Evolutionary conservation across 2,113 vertebrate genomes (phyloP).

Genomic region (Pterocles burchelli): DNA sequence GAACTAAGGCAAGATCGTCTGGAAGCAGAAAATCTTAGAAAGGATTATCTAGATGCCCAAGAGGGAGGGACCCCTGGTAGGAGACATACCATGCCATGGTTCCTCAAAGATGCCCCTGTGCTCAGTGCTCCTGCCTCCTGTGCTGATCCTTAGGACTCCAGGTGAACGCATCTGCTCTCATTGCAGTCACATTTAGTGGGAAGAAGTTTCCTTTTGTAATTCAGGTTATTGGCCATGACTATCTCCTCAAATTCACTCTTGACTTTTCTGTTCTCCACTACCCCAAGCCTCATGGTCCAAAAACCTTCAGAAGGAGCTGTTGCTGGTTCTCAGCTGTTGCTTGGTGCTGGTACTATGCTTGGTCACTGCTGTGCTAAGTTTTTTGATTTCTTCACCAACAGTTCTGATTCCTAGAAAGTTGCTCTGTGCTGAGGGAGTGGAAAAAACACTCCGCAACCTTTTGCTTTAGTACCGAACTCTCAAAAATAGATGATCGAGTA

Average conservation of each 20-base stretch:
- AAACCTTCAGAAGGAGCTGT: neutral
- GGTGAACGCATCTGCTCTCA: neutral
- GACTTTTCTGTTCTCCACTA: neutral
- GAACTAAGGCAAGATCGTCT: neutral
- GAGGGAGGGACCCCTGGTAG: neutral
- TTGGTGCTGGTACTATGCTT: neutral
- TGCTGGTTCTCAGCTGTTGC: neutral
- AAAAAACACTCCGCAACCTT: neutral
- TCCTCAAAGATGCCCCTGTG: neutral
- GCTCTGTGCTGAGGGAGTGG: neutral
- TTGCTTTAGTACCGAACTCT: neutral
- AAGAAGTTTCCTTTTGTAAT: neutral
- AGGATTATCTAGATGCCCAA: neutral
- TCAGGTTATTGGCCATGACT: accelerated
- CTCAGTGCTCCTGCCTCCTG: neutral
- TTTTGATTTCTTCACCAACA: neutral
- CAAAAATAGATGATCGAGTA: neutral
- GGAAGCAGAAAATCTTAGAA: neutral
- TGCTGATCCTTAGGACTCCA: neutral
- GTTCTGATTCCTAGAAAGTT: neutral
- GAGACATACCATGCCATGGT: neutral
- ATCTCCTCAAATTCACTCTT: neutral
- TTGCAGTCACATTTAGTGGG: neutral
- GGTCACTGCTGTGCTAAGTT: neutral
- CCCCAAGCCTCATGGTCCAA: neutral